Base-by-base conservation (phyloP, 1,140 invertebrate genomes). In the Aphelenchoides avenae region DNA sequence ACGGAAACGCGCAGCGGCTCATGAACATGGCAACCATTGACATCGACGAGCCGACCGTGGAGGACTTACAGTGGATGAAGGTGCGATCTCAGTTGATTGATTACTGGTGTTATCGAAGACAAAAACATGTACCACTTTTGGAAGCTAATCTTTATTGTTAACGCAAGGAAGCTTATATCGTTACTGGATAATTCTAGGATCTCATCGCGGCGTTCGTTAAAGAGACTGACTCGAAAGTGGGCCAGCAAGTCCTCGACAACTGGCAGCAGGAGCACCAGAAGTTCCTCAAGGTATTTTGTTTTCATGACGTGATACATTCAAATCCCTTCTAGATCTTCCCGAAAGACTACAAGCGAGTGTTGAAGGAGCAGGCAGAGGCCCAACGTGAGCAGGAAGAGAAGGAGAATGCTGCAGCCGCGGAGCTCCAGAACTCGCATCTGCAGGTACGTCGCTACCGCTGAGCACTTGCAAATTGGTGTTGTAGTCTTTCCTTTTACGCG, bases 311-410 rank as follows among this genome's bases (percentile, higher is more conserved):
- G 13, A 4, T 3, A 50, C n/a, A n/a, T 67, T 22, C 33, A 67
- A 47, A 11, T 34, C 26, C 11, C 9, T 30, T 53, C 2, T 33
- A 82, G 80, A 84, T 96, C 48, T 98, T 97, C 82, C 94, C 94
- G 0, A 88, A 89, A 69, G 94, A 98, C 72, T 98, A 95, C 79
- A 90, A 95, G 73, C 82, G 88, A 62, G 93, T 87, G 5, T 78
- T 98, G 3, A 84, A 86, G 64, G 85, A 88, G 72, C 55, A 59
- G 30, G 57, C 40, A 5, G 65, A 61, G 46, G 64, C 64, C 26
- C 51, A 58, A 34, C 79, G 78, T 36, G 36, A 70, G 0, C 78
- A 80, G 52, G 78, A 77, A 33, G 77, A 77, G 4, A 64, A 61
- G 31, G 59, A 63, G 18, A 63, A 63, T n/a, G 18, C 30, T 22